Evolutionary conservation across 2,888 invertebrate genomes (phyloP), one percentile per base, ranked within the genome.

Genomic region (Aphelenchoides bicaudatus): DNA sequence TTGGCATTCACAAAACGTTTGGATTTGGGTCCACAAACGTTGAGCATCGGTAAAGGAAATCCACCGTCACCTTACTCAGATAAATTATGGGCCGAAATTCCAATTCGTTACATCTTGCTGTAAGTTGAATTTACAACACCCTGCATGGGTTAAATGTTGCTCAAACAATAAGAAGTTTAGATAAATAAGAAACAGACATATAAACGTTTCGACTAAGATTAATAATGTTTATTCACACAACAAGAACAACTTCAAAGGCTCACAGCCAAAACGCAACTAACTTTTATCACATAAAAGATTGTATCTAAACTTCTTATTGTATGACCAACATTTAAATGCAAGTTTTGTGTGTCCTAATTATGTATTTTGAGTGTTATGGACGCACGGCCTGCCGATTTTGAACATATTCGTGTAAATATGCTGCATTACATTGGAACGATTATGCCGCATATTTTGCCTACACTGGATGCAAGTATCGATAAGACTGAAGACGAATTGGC

Each of bases 31-130:
- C 43, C 43, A n/a, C 43, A 25, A n/a, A n/a, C n/a, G n/a, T n/a
- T n/a, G n/a, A n/a, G n/a, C n/a, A 10, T 43, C 23, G 28, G 13
- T 28, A 43, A 10, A 8, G 47, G 39, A 23, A 31, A 55, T 13
- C 16, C 19, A 10, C 55, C 63, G 6, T 56, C 48, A 10, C 39
- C 59, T 2, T 67, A 67, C 38, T 67, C 66, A 4, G 52, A 50
- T 19, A 30, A 37, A 19, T 43, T 70, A n/a, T 62, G 66, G 62
- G 69, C 64, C 27, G 39, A 37, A 13, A 52, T 70, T 16, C 66
- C 70, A 6, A 55, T 67, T 28, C 52, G 61, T 21, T 63, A 66
- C 16, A 10, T 62, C 2, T 16, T n/a, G n/a, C n/a, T n/a, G n/a
- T n/a, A n/a, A n/a, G n/a, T n/a, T n/a, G n/a, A n/a, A n/a, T n/a